These are phyloP conservation scores for Lepidotrigona ventralis DNA, from an alignment of 1,140 invertebrate species.

Conservation along the genomic window DNA sequence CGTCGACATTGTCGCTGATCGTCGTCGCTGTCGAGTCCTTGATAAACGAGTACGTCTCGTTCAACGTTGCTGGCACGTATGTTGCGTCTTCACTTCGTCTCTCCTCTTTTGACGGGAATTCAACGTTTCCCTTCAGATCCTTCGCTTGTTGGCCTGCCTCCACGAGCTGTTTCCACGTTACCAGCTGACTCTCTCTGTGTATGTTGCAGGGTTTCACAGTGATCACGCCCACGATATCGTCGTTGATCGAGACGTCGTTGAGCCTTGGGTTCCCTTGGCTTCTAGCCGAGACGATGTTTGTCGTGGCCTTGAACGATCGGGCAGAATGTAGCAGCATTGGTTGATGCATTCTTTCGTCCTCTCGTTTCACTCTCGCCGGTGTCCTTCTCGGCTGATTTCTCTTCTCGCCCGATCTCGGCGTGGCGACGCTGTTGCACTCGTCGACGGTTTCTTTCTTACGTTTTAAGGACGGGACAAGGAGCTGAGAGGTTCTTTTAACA, in stretches of 20 bases:
- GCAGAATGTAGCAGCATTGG: not conserved
- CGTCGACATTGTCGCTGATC: constrained; percentile 1
- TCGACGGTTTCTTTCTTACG: constrained; percentile 6
- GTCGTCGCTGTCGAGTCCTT: constrained; percentile 39
- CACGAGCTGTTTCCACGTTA: constrained; percentile 73
- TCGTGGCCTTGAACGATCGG: constrained; percentile 10
- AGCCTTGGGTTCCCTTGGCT: constrained; percentile 65
- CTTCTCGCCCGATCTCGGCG: not conserved
- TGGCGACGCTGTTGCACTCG: not conserved
- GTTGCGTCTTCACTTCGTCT: not conserved
- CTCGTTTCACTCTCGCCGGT: not conserved
- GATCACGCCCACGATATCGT: constrained; percentile 64
- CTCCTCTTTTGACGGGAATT: not conserved
- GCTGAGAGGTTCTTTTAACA: constrained; percentile 33
- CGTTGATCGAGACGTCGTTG: constrained; percentile 71
- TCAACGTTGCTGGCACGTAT: constrained; percentile 39
- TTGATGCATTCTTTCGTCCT: not conserved
- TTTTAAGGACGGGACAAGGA: constrained; percentile 39
- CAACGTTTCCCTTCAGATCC: not conserved
- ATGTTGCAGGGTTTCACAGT: constrained; percentile 67
- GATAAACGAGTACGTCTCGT: constrained; percentile 67
- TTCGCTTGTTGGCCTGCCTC: constrained; percentile 28
- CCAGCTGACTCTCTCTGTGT: constrained; percentile 36
- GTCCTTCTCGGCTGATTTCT: not conserved
- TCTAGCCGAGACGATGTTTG: constrained; percentile 55